Evolutionary conservation across 2,888 invertebrate species (phyloP).

Genomic region (Harpagoxenus sublaevis): DNA sequence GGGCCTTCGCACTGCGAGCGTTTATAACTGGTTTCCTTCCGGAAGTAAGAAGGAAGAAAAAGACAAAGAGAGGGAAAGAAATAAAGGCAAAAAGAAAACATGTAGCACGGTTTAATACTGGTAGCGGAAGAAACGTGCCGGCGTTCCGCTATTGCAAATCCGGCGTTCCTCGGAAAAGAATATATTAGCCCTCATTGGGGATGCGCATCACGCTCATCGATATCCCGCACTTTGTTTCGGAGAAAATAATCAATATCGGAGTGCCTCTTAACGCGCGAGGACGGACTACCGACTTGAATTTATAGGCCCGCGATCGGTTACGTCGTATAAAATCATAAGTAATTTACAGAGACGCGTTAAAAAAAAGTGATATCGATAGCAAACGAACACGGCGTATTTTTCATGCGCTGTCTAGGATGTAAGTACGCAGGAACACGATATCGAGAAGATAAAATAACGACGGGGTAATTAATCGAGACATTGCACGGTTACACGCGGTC

Average conservation of each 20-base stretch:
- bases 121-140: constrained; percentile 36
- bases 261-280: neutral
- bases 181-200: constrained; percentile 12
- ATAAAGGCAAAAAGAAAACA: neutral
- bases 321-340: constrained; percentile 13
- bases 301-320: constrained; percentile 8
- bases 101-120: constrained; percentile 25
- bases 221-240: constrained; percentile 19
- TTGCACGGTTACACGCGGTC: neutral
- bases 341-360: constrained; percentile 11
- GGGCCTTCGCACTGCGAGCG: constrained; percentile 32
- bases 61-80: neutral
- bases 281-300: constrained; percentile 30
- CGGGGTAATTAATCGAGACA: constrained; percentile 57
- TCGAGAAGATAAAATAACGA: constrained; percentile 50
- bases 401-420: neutral
- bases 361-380: constrained; percentile 18
- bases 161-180: constrained; percentile 2
- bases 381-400: constrained; percentile 18
- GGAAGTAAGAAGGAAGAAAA: neutral
- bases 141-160: constrained; percentile 5
- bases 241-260: constrained; percentile 45
- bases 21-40: constrained; percentile 43
- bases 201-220: constrained; percentile 44
- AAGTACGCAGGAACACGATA: constrained; percentile 19